phyloP scores from a whole-genome alignment of 1,140 invertebrate species.

The Hylaeus volcanicus region DNA sequence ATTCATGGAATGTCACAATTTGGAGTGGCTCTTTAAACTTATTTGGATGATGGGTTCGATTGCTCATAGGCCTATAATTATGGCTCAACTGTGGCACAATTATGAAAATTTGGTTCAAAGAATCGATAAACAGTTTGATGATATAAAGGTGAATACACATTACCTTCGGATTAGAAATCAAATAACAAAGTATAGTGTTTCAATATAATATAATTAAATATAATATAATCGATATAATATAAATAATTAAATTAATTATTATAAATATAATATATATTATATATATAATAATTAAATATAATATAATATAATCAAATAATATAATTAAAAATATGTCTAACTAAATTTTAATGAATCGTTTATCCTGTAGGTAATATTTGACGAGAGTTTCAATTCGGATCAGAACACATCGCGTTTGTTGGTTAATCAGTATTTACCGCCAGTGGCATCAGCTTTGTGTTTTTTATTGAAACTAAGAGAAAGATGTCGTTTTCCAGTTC shows the following conservation, averaged over 20 bases:
- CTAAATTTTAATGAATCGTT: no score
- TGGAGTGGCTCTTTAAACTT: constrained; percentile 85
- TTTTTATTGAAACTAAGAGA: constrained; percentile 86
- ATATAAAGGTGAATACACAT: constrained; percentile 79
- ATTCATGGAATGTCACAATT: constrained; percentile 88
- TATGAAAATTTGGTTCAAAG: constrained; percentile 82
- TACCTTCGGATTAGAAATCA: background rate
- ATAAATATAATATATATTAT: no score
- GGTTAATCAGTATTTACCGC: constrained; percentile 87
- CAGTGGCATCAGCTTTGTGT: constrained; percentile 86
- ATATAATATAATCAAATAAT: no score
- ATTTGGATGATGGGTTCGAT: constrained; percentile 88
- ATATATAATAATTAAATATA: background rate
- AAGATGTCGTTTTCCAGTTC: constrained; percentile 84
- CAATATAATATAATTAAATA: no score
- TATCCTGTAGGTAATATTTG: constrained; percentile 67
- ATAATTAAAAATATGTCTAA: no score
- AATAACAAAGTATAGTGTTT: background rate
- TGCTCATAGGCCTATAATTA: constrained; percentile 86
- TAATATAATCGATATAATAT: no score
- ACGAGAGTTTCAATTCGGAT: constrained; percentile 72
- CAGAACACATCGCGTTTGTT: constrained; percentile 78
- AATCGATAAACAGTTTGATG: constrained; percentile 85
- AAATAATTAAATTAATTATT: no score
- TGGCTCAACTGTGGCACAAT: constrained; percentile 83